Evolutionary conservation across 2,113 vertebrate genomes (phyloP).

Genomic region (Grallaria varia): DNA sequence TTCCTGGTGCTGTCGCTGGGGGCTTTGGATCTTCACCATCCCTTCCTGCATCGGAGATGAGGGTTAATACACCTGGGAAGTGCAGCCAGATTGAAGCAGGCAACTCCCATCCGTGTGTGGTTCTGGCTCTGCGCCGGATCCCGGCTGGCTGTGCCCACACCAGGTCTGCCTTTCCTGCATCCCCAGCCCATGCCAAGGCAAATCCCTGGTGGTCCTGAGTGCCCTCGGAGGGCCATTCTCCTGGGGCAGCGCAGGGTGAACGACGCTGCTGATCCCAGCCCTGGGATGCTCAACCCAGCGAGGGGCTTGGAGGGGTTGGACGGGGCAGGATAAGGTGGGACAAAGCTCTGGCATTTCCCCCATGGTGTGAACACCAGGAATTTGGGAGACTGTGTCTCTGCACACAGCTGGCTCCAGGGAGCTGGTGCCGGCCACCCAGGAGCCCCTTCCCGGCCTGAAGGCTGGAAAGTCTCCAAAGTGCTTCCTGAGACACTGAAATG

Average conservation of each 20-base stretch:
- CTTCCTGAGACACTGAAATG: neutral
- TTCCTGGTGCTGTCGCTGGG: neutral
- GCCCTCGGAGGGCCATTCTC: neutral
- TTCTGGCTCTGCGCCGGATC: neutral
- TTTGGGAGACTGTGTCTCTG: neutral
- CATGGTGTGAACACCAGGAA: rapidly evolving
- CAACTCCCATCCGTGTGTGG: neutral
- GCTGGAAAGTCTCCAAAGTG: neutral
- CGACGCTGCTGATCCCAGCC: neutral
- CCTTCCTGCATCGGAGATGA: neutral
- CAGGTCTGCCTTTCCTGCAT: neutral
- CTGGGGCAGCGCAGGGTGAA: neutral
- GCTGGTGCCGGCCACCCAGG: neutral
- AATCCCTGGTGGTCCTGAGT: neutral
- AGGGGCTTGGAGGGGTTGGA: neutral
- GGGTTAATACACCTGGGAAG: neutral
- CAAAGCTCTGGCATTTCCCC: rapidly evolving
- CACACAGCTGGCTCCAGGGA: neutral
- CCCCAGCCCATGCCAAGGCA: neutral
- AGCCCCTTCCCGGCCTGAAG: neutral
- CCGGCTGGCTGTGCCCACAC: neutral
- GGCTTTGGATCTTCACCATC: neutral
- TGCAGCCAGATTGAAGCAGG: neutral
- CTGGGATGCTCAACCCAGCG: rapidly evolving
- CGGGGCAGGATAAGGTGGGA: rapidly evolving